Evolutionary conservation across 2,888 invertebrate genomes (phyloP).

Genomic region (Myopa testacea): DNA sequence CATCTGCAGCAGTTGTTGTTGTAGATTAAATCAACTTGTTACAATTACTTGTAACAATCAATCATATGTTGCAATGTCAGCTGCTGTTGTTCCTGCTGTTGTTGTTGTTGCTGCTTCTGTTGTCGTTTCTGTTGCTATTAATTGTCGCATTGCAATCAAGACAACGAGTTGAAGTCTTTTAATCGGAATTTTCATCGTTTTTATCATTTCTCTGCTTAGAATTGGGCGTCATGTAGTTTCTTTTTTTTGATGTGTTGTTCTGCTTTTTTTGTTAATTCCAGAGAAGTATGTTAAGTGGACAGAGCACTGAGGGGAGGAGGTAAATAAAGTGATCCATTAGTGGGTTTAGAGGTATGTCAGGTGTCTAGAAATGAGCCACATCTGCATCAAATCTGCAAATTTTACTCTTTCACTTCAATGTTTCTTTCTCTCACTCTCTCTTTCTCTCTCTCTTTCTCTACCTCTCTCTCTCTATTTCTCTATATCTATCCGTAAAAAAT

Average conservation of each 20-base stretch:
- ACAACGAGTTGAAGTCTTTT: background rate
- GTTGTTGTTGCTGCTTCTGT: background rate
- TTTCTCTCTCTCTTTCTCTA: no score
- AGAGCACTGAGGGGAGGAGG: no score
- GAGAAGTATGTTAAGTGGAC: background rate
- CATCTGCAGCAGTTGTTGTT: background rate
- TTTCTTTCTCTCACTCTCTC: no score
- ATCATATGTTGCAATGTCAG: background rate
- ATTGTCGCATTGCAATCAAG: background rate
- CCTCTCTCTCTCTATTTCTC: no score
- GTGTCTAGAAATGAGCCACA: no score
- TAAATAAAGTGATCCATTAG: no score
- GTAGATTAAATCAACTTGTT: slow-evolving; percentile 15
- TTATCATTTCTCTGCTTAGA: background rate
- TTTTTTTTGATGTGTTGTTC: background rate
- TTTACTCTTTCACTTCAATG: no score
- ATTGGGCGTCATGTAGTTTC: no score
- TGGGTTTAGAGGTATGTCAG: no score
- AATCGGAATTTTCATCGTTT: background rate
- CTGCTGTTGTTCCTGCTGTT: slow-evolving; percentile 2
- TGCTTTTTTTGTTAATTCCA: slow-evolving; percentile 27
- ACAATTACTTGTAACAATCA: slow-evolving; percentile 10
- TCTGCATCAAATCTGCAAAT: no score
- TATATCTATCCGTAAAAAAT: no score
- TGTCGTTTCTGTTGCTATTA: background rate